Evolutionary conservation across 2,797 vertebrate species (phyloP), one percentile per base, ranked within the genome.

Genomic region (Amazona ochrocephala): DNA sequence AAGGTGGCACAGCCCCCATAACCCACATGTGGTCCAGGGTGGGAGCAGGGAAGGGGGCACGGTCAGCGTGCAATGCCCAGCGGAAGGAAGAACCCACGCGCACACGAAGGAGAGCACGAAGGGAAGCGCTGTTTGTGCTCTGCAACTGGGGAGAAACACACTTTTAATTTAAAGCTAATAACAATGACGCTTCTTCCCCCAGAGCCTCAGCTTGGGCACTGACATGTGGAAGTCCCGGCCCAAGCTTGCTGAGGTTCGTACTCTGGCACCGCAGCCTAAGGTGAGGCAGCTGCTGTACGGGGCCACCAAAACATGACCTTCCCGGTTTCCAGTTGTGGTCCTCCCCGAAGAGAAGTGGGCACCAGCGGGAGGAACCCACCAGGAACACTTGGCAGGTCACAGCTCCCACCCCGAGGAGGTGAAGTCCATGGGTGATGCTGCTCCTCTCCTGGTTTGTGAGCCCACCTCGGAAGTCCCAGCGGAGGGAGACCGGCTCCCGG

Each of bases 1-100:
- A 16, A 24, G 65, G 24, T 8, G 10, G 41, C 60, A 53, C 22
- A 42, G 26, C 41, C 74, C 23, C 11, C 39, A 24, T 9, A 11
- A 61, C 32, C 13, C 47, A n/a, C 51, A 5, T 5, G 26, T 3
- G 0, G 5, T 4, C n/a, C 24, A 7, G 44, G 4, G 15, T 12
- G 54, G 3, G 21, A 24, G 48, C 5, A 17, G 44, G 3, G 2
- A 21, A 27, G 30, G 2, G 2, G 48, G 7, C 37, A 10, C 7
- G 22, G 41, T 19, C 66, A 83, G 37, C 21, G 26, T 22, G 67
- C 26, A 18, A 5, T 1, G 9, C 32, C 17, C 51, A 2, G 16
- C 9, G 15, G 16, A 80, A 66, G 70, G 45, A 39, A 44, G 34
- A 41, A 18, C 42, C 51, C 10, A 37, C 42, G 19, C 1, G 20